phyloP scores from a whole-genome alignment of 2,888 invertebrate genomes.

The Apodemia duryi region DNA sequence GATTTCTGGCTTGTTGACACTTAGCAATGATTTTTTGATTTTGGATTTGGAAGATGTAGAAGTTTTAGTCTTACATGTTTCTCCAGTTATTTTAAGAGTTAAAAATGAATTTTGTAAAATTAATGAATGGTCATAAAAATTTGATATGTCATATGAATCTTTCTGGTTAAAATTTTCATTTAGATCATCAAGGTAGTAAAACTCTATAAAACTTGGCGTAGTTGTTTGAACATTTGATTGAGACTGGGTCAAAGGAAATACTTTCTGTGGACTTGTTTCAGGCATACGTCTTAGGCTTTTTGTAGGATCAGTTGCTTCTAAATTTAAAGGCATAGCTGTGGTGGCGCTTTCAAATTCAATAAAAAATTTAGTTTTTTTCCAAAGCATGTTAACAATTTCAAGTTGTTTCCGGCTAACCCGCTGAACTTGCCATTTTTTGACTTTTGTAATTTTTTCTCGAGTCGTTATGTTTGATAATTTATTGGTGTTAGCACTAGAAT shows the following conservation, averaged over 20 bases:
- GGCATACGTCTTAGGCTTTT: slow-evolving; percentile 18
- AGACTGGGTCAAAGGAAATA: slow-evolving; percentile 15
- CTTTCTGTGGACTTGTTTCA: slow-evolving; percentile 20
- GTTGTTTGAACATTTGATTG: slow-evolving; percentile 30
- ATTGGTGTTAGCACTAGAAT: background rate
- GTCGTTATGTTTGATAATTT: background rate
- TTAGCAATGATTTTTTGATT: slow-evolving; percentile 24
- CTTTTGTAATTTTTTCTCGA: background rate
- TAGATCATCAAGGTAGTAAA: slow-evolving; percentile 58
- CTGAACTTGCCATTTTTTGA: slow-evolving; percentile 43
- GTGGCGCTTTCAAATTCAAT: slow-evolving; percentile 9
- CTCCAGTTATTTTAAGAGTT: slow-evolving; percentile 38
- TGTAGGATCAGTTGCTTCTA: background rate
- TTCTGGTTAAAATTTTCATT: slow-evolving; percentile 7
- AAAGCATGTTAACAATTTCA: slow-evolving; percentile 56
- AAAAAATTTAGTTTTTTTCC: slow-evolving; percentile 54
- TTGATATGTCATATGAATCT: slow-evolving; percentile 18
- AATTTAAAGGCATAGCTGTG: background rate
- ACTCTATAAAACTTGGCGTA: slow-evolving; percentile 61
- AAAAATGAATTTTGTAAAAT: slow-evolving; percentile 35
- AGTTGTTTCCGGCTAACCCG: slow-evolving; percentile 52
- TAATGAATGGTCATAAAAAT: slow-evolving; percentile 15
- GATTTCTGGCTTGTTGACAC: background rate
- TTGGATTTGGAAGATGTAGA: background rate
- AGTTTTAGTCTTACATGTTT: slow-evolving; percentile 25